phyloP scores from a whole-genome alignment of 2,113 vertebrate genomes.

The Bucco capensis region DNA sequence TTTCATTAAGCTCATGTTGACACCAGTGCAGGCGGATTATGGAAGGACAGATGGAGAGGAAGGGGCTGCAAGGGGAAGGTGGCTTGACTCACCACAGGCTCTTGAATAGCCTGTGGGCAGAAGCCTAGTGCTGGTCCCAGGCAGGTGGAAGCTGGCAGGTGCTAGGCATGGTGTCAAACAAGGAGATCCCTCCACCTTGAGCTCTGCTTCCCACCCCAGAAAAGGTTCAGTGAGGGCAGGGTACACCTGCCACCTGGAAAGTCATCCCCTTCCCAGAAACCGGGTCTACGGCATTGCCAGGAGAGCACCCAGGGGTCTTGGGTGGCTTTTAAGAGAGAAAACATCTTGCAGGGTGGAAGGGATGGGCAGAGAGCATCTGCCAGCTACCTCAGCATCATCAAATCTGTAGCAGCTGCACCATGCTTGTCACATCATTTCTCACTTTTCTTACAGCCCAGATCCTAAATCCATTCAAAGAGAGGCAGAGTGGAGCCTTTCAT shows the following conservation, averaged over 20 bases:
- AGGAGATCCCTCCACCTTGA: neutral
- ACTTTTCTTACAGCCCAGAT: neutral
- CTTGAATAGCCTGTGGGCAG: neutral
- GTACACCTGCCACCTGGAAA: neutral
- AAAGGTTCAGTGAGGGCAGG: neutral
- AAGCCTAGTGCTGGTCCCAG: neutral
- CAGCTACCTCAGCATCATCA: neutral
- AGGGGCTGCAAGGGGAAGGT: neutral
- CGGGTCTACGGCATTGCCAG: neutral
- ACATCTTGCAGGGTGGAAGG: neutral
- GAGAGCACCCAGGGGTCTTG: neutral
- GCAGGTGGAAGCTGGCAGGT: neutral
- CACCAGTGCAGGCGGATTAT: neutral
- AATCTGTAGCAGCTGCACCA: neutral
- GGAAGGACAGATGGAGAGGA: neutral
- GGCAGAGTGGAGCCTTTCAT: neutral
- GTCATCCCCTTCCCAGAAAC: neutral
- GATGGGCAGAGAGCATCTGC: neutral
- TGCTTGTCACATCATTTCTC: neutral
- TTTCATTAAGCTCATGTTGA: conserved; percentile 40
- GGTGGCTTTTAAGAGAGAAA: neutral
- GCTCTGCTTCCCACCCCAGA: neutral
- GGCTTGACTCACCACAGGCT: neutral
- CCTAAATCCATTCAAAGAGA: neutral
- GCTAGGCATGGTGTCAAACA: neutral